These are phyloP conservation scores for Rhinoptilus africanus DNA, from an alignment of 2,113 vertebrate genomes.

Conservation along the genomic window DNA sequence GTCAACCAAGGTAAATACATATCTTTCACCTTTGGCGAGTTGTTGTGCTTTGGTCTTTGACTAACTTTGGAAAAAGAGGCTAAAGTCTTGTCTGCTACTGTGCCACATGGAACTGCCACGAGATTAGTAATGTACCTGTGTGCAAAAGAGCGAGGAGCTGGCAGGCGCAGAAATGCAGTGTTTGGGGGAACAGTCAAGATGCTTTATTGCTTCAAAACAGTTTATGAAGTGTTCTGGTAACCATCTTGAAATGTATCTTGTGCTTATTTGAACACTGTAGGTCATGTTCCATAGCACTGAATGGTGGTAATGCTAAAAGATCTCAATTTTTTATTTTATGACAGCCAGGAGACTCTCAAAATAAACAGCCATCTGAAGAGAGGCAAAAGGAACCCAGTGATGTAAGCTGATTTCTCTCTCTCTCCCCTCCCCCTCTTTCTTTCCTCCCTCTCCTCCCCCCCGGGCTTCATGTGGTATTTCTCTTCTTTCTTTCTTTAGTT, in stretches of 20 bases:
- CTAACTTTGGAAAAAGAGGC: not conserved
- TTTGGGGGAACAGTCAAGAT: too few relatives aligned
- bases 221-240: not conserved
- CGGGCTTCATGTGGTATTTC: not conserved
- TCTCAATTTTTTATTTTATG: not conserved
- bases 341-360: constrained; percentile 48
- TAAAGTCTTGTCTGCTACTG: not conserved
- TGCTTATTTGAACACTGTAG: not conserved
- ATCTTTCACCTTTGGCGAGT: not conserved
- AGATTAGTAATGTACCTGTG: too few relatives aligned
- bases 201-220: not conserved
- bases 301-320: not conserved
- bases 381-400: constrained; percentile 42
- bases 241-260: not conserved
- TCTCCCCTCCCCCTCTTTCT: not conserved
- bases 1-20: constrained; percentile 46
- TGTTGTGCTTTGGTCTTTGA: not conserved
- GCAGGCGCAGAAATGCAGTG: not conserved
- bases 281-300: rapidly evolving
- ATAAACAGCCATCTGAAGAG: constrained; percentile 25
- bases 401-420: constrained; percentile 28
- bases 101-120: not conserved
- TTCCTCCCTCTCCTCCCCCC: not conserved
- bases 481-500: not conserved
- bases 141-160: too few relatives aligned